Evolutionary conservation across 2,888 invertebrate genomes (phyloP).

Genomic region (Heteromyza rotundicornis): DNA sequence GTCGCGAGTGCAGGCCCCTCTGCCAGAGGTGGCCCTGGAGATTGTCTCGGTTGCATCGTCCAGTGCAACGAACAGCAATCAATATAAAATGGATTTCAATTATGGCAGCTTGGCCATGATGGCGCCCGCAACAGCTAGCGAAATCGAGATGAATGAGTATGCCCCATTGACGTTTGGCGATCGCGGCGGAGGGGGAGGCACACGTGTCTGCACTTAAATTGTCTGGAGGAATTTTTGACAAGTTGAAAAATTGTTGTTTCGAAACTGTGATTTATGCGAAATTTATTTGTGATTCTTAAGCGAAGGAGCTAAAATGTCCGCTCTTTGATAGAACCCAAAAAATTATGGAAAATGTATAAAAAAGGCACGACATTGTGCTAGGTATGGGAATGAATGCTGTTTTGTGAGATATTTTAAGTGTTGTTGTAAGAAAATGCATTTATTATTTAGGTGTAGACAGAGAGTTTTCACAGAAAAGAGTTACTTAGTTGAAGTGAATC

Average conservation of each 20-base stretch:
- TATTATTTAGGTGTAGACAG: too few relatives aligned
- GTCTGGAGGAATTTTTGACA: not conserved
- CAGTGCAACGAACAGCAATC: slow-evolving; percentile 12
- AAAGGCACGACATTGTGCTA: not conserved
- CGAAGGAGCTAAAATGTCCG: too few relatives aligned
- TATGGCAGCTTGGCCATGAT: not conserved
- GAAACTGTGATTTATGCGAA: slow-evolving; percentile 14
- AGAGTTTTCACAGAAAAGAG: too few relatives aligned
- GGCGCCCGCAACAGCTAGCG: not conserved
- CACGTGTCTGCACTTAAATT: too few relatives aligned
- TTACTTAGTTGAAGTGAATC: too few relatives aligned
- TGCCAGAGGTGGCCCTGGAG: slow-evolving; percentile 25
- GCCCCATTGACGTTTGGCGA: not conserved
- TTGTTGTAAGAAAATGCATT: too few relatives aligned
- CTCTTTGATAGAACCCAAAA: not conserved
- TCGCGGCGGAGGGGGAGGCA: not conserved
- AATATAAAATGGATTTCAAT: not conserved
- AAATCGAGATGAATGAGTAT: not conserved
- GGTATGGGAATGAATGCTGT: too few relatives aligned
- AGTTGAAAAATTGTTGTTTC: not conserved
- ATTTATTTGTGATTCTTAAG: slow-evolving; percentile 12
- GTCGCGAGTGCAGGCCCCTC: slow-evolving; percentile 39
- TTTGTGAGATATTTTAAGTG: too few relatives aligned
- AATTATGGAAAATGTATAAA: not conserved
- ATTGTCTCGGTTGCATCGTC: slow-evolving; percentile 14